Conservation (phyloP, 2,888 invertebrate genomes). For the Augochlorella aurata region DNA sequence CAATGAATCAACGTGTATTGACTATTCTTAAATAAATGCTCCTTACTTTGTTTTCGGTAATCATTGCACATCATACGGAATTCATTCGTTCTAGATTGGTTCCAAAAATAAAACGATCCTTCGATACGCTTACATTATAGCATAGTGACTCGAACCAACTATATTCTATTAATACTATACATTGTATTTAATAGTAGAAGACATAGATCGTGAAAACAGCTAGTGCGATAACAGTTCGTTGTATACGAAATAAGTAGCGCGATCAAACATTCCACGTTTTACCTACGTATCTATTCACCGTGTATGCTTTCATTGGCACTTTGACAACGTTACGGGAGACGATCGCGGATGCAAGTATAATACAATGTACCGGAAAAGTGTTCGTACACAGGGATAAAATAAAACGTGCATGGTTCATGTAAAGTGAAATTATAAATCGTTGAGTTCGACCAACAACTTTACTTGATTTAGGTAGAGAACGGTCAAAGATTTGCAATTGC, state of each 20-base stretch:
- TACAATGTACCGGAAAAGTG: no score
- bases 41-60: conserved; percentile 23
- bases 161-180: conserved; percentile 17
- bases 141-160: conserved; percentile 28
- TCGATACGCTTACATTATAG: neutral
- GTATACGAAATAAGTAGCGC: conserved; percentile 16
- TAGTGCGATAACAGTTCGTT: conserved; percentile 33
- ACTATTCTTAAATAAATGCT: conserved; percentile 55
- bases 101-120: neutral
- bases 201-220: conserved; percentile 3
- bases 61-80: conserved; percentile 36
- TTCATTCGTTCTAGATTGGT: conserved; percentile 29
- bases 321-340: neutral
- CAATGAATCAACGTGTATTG: conserved; percentile 1
- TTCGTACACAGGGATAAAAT: no score
- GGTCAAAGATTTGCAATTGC: no score
- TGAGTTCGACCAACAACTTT: no score
- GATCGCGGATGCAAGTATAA: no score
- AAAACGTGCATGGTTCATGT: no score
- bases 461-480: no score
- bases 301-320: conserved; percentile 40
- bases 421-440: no score
- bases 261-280: neutral
- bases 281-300: neutral
- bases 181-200: conserved; percentile 30